phyloP scores from a whole-genome alignment of 2,888 invertebrate species.

The Drosophila prolongata region DNA sequence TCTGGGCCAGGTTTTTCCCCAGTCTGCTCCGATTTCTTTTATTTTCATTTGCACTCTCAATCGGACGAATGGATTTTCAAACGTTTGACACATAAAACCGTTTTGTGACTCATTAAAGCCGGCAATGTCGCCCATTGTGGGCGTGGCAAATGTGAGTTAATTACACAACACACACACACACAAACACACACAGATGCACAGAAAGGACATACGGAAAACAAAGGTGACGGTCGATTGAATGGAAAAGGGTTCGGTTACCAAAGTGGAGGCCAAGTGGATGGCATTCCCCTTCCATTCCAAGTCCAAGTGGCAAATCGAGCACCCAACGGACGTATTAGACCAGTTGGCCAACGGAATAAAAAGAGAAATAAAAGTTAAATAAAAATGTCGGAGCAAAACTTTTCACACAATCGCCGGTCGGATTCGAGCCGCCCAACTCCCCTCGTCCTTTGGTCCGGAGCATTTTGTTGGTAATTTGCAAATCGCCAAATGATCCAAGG shows the following conservation, averaged over 20 bases:
- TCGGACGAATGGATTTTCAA: conserved; percentile 53
- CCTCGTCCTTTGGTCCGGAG: neutral
- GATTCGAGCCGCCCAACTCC: neutral
- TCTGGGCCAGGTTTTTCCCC: neutral
- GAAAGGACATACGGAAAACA: conserved; percentile 23
- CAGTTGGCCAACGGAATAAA: conserved; percentile 41
- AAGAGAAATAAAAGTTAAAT: conserved; percentile 49
- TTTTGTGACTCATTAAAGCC: conserved; percentile 67
- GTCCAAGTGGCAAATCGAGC: conserved; percentile 34
- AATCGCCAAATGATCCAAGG: conserved; percentile 57
- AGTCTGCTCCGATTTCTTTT: conserved; percentile 10
- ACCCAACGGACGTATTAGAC: conserved; percentile 68
- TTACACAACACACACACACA: conserved; percentile 25
- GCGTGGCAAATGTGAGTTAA: conserved; percentile 58
- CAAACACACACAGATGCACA: neutral
- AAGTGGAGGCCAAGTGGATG: conserved; percentile 23
- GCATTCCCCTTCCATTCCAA: neutral
- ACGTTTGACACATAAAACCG: conserved; percentile 71
- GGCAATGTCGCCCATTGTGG: conserved; percentile 44
- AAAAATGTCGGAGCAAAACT: conserved; percentile 44
- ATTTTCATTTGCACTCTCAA: conserved; percentile 34
- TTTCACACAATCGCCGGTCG: conserved; percentile 43
- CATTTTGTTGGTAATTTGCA: conserved; percentile 60
- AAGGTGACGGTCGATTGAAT: conserved; percentile 43
- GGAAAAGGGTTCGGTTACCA: conserved; percentile 39